Percentiles rank a stretch among this genome's conserved stretches.
Conservation (phyloP, 2,113 vertebrate genomes). For the Macheiramphus alcinus region DNA sequence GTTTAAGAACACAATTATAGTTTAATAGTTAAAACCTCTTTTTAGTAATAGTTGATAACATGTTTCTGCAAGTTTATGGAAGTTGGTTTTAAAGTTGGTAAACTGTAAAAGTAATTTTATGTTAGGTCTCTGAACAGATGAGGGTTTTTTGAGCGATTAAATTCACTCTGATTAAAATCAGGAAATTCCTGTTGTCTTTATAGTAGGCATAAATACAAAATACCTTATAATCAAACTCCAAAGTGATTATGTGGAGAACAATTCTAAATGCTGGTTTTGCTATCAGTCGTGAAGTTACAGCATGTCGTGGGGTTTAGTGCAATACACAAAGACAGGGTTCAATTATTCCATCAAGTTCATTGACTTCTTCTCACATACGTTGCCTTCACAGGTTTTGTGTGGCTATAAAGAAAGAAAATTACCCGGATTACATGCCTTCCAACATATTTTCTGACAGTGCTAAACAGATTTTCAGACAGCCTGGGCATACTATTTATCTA, state of each 20-base stretch:
- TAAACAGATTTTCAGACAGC: conserved; percentile 94
- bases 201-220: background rate
- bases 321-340: background rate
- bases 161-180: background rate
- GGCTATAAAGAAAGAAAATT: conserved; percentile 95
- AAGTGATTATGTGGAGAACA: background rate
- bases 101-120: background rate
- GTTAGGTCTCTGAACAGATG: background rate
- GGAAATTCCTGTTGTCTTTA: background rate
- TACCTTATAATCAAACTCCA: background rate
- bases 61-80: background rate
- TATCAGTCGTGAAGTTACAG: background rate
- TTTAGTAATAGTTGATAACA: background rate
- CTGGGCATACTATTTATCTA: conserved; percentile 92
- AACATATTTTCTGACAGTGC: conserved; percentile 83
- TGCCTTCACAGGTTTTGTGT: conserved; percentile 87
- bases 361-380: background rate
- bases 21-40: background rate
- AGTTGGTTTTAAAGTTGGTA: background rate
- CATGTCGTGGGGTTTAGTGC: background rate
- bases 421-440: conserved; percentile 93
- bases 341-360: background rate
- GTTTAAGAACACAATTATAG: background rate
- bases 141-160: background rate
- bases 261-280: background rate